Base-by-base conservation (phyloP, 2,113 vertebrate species). In the Natator depressus region DNA sequence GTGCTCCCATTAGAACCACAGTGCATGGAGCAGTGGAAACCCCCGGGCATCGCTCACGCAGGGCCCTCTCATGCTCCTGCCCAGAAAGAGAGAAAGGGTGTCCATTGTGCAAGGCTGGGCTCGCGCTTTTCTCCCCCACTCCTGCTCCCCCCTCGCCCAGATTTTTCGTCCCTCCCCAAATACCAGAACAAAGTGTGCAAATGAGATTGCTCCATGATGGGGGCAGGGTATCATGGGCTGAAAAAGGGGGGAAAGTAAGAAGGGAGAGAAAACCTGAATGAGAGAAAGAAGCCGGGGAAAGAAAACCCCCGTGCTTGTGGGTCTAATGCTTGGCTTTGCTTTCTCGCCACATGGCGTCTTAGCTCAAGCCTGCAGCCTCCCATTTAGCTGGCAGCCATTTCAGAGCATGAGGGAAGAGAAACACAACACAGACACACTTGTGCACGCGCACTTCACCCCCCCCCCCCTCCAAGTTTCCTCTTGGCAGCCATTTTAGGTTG, bases 401-500 rank as follows among this genome's bases (percentile, higher is more conserved):
- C 89, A 81, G 94, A 89, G 93, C 97, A 72, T 94, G 95, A 94
- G 95, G 88, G 94, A 20, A 54, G 24, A 87, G 62, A 94, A 87
- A 51, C 89, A 87, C 80, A 51, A 84, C 29, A 46, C 50, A 59
- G 0, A 0, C 3, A 2, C 1, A 1, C 82, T 20, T 42, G 19
- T 55, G 84, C 25, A 1, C 1, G 35, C 19, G 47, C 82, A 20
- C 84, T 72, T 92, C 85, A 72, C 2, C 0, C 49, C 12, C 53
- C 91, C 85, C 42, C 85, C 42, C 42, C 19, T 2, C 54, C 49
- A 3, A 20, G 84, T 85, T 96, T 79, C 80, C 87, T 82, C 89
- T 93, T 91, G 97, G 98, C 98, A 98, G 98, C 98, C 98, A 97
- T 98, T 94, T 98, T 97, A 98, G 97, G 96, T 95, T 91, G 96